Evolutionary conservation across 2,113 vertebrate genomes (phyloP), one percentile per base, ranked within the genome.

Genomic region (Rhadina sibilatrix): DNA sequence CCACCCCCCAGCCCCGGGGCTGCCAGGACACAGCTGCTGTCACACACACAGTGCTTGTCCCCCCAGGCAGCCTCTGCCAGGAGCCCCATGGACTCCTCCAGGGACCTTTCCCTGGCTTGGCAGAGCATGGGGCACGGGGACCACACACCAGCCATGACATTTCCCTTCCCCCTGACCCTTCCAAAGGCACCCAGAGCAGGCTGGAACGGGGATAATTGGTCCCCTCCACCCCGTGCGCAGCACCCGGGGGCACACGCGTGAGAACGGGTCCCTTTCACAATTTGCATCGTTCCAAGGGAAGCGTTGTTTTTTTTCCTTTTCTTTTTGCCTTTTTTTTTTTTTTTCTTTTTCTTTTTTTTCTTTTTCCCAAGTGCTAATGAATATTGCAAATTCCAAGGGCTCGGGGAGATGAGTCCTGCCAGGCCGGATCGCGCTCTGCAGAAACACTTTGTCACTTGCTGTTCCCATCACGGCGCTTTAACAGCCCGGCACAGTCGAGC

Each of bases 381-480:
- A 97, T 84, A 90, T 89, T 92, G 86, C 90, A 93, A 8, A 95
- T 96, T 94, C 95, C 95, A 52, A 52, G 71, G 70, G 88, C 94
- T 91, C 6, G 52, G 85, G 80, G 95, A 96, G 95, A 71, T 68
- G 95, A 94, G 64, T 35, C 66, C 97, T 97, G 97, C 97, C 97
- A 97, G 93, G 91, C 60, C 8, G 2, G 75, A 96, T 95, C 37
- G 86, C 28, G 6, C 88, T 89, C 77, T 95, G 96, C 92, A 89
- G 90, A 95, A 96, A 96, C 95, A 96, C 97, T 85, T 94, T 96
- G 96, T 94, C 96, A 97, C 93, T 96, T 75, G 91, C 77, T 88
- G 90, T 97, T 96, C 93, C 40, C 95, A 40, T 96, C 96, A 96
- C 50, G 60, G 91, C 74, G 50, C 94, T 77, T 63, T 70, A 89